These are phyloP conservation scores for Gnathonemus longibarbis DNA, from an alignment of 2,113 vertebrate species.

Conservation along the genomic window DNA sequence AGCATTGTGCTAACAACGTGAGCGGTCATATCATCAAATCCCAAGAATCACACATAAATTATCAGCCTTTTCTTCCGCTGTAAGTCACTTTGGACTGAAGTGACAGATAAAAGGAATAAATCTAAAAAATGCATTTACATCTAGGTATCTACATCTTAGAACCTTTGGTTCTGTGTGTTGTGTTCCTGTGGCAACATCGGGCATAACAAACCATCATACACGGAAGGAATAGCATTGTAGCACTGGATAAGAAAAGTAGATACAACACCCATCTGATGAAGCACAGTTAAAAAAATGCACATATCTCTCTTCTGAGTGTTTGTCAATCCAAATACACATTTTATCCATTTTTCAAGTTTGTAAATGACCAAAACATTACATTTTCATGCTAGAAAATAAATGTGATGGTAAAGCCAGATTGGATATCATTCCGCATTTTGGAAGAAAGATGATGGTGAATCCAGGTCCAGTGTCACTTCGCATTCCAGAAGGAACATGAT, in stretches of 20 bases:
- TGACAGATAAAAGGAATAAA: neutral
- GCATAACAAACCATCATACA: conserved; percentile 14
- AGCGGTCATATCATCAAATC: neutral
- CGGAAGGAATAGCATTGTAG: neutral
- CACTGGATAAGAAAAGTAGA: neutral
- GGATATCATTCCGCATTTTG: neutral
- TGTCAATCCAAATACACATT: neutral
- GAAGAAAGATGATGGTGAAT: too few species aligned
- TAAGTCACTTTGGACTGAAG: neutral
- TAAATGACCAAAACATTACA: neutral
- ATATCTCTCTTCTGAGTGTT: neutral
- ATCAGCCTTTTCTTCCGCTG: neutral
- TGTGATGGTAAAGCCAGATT: neutral
- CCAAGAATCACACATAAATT: neutral
- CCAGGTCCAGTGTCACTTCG: too few species aligned
- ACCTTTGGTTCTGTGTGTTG: conserved; percentile 38
- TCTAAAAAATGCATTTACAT: conserved; percentile 33
- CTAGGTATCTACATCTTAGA: conserved; percentile 41
- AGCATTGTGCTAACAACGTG: neutral
- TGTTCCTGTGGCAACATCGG: conserved; percentile 32
- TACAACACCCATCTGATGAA: neutral
- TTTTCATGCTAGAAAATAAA: neutral
- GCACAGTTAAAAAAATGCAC: neutral
- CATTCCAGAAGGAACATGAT: too few species aligned
- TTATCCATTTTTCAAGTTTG: neutral